These are phyloP conservation scores for Chloromyia formosa DNA, from an alignment of 2,888 invertebrate species.

Conservation along the genomic window DNA sequence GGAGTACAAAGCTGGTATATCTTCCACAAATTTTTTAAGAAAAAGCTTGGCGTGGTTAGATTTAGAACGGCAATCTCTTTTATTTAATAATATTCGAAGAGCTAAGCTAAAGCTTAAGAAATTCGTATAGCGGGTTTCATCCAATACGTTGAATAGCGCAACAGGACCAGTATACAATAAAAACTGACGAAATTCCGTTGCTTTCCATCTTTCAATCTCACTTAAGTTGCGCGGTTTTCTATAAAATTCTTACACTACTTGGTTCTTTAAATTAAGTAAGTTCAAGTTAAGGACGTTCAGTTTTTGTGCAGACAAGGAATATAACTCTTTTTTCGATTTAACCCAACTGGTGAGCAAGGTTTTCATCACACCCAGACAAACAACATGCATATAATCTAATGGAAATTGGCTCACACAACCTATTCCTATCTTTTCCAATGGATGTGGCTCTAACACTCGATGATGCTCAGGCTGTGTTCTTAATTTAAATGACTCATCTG, in stretches of 20 bases:
- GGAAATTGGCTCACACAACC: constrained; percentile 16
- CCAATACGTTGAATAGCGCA: constrained; percentile 16
- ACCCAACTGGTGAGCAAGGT: constrained; percentile 7
- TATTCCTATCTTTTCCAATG: constrained; percentile 4
- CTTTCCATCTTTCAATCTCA: constrained; percentile 41
- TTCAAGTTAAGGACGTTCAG: neutral
- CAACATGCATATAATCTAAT: constrained; percentile 40
- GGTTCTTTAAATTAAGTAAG: neutral
- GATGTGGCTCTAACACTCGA: neutral
- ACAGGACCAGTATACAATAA: constrained; percentile 41
- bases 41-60: neutral
- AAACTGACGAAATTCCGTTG: constrained; percentile 49
- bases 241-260: constrained; percentile 12
- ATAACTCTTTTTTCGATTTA: neutral
- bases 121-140: constrained; percentile 48
- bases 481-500: neutral
- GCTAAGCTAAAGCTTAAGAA: constrained; percentile 49
- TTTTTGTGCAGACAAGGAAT: neutral
- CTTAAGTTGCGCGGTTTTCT: neutral
- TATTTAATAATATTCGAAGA: constrained; percentile 44
- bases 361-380: constrained; percentile 33
- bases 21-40: neutral
- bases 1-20: no score
- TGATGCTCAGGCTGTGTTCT: constrained; percentile 19
- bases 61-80: neutral